Evolutionary conservation across 2,888 invertebrate species (phyloP), one percentile per base, ranked within the genome.

Genomic region (Invenusta paracnida): DNA sequence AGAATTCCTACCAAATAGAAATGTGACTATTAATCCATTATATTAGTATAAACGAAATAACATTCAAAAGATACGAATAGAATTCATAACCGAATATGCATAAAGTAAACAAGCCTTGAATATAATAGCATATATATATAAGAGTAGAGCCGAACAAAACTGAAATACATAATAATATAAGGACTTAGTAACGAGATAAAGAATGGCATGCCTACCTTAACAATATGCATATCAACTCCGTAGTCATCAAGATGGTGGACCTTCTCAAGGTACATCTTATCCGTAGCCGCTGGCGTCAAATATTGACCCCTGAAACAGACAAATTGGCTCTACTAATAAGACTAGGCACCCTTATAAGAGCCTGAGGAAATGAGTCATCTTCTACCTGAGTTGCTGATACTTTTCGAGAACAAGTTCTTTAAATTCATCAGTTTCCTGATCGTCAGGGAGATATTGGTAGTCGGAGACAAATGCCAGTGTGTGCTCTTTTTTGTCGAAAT

Each of bases 161-260:
- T n/a, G n/a, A n/a, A n/a, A n/a, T n/a, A n/a, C n/a, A n/a, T n/a
- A n/a, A n/a, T n/a, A n/a, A n/a, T n/a, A n/a, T n/a, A n/a, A n/a
- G n/a, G n/a, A n/a, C n/a, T n/a, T n/a, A n/a, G n/a, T n/a, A n/a
- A n/a, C n/a, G n/a, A n/a, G n/a, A n/a, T n/a, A n/a, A n/a, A n/a
- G n/a, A n/a, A n/a, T n/a, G n/a, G n/a, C n/a, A n/a, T n/a, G n/a
- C 48, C 88, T 87, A 94, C 94, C 91, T 96, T 93, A 81, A 98
- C 98, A 88, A 94, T 96, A 91, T 98, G 98, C 96, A 97, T 97
- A 91, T 99, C 98, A 85, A 99, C 98, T 86, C 98, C 99, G 92
- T 98, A 99, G 96, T 97, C 96, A 92, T 98, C 98, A 89, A 99
- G 92, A 96, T 96, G 96, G 92, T 98, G 98, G 11, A 95, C 96